Percentiles rank a stretch among this genome's conserved stretches.
phyloP scores from a whole-genome alignment of 2,888 invertebrate species.

The Incurvaria masculella region DNA sequence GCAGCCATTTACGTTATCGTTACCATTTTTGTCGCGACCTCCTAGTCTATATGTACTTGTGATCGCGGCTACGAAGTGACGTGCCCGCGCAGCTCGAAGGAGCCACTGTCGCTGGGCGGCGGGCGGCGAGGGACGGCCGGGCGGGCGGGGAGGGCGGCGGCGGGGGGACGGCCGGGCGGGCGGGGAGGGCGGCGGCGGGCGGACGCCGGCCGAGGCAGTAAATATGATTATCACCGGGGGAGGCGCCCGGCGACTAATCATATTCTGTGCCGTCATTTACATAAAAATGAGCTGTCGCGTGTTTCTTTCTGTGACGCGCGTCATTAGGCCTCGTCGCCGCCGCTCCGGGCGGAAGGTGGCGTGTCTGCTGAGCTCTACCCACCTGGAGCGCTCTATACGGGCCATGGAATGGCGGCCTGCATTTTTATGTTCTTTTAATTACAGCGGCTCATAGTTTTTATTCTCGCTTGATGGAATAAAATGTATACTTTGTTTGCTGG shows the following conservation, averaged over 20 bases:
- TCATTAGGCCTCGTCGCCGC: neutral
- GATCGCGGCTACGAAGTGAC: too few relatives aligned
- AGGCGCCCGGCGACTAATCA: conserved; percentile 54
- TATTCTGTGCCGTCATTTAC: conserved; percentile 56
- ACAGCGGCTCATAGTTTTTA: too few relatives aligned
- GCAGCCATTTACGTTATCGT: too few relatives aligned
- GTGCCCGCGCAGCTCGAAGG: too few relatives aligned
- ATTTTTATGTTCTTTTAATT: too few relatives aligned
- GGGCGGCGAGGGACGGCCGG: conserved; percentile 34
- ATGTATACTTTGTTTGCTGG: too few relatives aligned
- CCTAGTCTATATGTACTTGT: too few relatives aligned
- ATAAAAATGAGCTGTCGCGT: conserved; percentile 41
- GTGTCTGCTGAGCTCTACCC: too few relatives aligned
- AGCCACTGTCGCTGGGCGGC: conserved; percentile 18
- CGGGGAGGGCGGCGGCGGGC: conserved; percentile 40
- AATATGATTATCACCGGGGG: conserved; percentile 55
- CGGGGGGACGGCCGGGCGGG: neutral
- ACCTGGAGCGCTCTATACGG: too few relatives aligned
- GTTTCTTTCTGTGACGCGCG: neutral
- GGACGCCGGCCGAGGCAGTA: conserved; percentile 36
- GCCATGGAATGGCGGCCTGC: too few relatives aligned
- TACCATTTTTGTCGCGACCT: too few relatives aligned
- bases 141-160: neutral
- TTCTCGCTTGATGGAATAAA: too few relatives aligned
- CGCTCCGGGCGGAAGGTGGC: neutral